Percentiles rank a stretch among this genome's conserved stretches.
Evolutionary conservation across 2,797 vertebrate genomes (phyloP).

Genomic region (Pangasius sanitwongsei): DNA sequence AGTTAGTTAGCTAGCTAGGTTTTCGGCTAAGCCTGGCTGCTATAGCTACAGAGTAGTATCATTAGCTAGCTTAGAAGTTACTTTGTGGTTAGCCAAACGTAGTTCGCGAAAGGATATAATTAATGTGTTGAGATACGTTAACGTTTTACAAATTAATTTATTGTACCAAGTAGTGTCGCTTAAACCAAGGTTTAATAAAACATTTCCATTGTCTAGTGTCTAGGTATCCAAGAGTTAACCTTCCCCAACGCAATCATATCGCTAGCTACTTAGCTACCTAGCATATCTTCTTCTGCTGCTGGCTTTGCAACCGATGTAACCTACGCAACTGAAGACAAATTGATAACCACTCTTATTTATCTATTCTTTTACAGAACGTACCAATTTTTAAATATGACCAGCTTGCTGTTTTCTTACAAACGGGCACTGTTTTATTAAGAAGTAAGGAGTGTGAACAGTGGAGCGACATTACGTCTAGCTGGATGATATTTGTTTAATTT

Average conservation of each 20-base stretch:
- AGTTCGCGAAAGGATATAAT: background rate
- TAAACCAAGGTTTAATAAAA: background rate
- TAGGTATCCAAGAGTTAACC: conserved; percentile 7
- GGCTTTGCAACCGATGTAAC: background rate
- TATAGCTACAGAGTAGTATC: conserved; percentile 19
- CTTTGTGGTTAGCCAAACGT: conserved; percentile 20
- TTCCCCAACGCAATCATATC: background rate
- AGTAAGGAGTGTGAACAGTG: background rate
- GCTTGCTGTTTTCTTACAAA: no score
- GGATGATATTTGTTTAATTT: background rate
- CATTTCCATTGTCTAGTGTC: background rate
- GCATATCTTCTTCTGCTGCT: conserved; percentile 13
- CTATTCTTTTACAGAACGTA: background rate
- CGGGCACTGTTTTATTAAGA: background rate
- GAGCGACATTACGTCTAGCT: background rate
- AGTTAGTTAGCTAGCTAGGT: conserved; percentile 31
- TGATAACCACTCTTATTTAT: background rate
- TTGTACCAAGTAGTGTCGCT: background rate
- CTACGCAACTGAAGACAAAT: background rate
- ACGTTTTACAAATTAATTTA: background rate
- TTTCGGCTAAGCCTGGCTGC: conserved; percentile 7
- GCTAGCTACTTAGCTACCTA: conserved; percentile 37
- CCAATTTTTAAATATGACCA: background rate
- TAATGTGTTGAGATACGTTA: background rate
- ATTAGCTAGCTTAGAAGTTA: conserved; percentile 20